Evolutionary conservation across 2,113 vertebrate species (phyloP), one percentile per base, ranked within the genome.

Genomic region (Solea solea): DNA sequence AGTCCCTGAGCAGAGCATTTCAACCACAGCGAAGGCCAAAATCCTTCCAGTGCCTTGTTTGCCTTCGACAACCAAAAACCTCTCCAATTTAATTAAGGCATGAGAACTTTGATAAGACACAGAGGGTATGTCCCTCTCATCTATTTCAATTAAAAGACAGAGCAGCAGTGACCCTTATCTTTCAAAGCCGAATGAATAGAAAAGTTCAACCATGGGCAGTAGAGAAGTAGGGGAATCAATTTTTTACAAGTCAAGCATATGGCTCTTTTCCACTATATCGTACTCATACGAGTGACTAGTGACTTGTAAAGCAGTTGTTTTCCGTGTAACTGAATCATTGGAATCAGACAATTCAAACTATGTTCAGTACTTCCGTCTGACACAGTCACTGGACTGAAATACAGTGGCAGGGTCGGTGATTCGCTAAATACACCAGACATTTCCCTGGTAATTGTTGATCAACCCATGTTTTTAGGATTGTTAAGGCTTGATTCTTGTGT

Each of bases 121-220:
- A 70, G 67, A 65, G 44, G 16, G 25, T 9, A 8, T 44, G 41
- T 59, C 28, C 57, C 13, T 13, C 51, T 85, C 78, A 78, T 78
- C 71, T 72, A 62, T 76, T 86, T 80, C 45, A 80, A 77, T 81
- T 81, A 76, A 69, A 82, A 78, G 21, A 21, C 21, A 58, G 49
- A 65, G 40, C 12, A 44, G 25, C 54, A 27, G 50, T 74, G 54
- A 42, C 13, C 57, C 74, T 83, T 58, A 74, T 56, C 25, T 69
- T 16, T 15, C 28, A 60, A 48, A 7, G 8, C 58, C 42, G 75
- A 71, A 65, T 56, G 1, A 59, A 72, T 12, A 46, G 49, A 41
- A 78, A 80, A 50, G 69, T 66, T 61, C 0, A 64, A 64, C n/a
- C 59, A 50, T 28, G 9, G 34, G 13, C 8, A 3, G 8, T 53